phyloP scores from a whole-genome alignment of 2,797 vertebrate species.

The Pitangus sulphuratus region DNA sequence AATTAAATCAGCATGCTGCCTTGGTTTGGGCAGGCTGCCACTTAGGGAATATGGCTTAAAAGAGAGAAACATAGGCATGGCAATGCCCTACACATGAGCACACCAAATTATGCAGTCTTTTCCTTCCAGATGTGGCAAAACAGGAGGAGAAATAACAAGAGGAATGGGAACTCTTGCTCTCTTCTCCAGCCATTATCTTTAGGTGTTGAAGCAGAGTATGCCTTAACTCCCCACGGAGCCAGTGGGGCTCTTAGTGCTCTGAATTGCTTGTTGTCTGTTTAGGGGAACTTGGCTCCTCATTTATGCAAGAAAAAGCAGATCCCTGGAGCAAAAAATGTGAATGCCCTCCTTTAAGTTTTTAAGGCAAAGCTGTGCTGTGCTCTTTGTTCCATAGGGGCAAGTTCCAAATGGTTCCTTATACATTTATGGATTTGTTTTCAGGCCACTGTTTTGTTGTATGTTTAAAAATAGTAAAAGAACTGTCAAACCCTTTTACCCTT shows the following conservation, averaged over 20 bases:
- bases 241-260: not conserved
- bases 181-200: not conserved
- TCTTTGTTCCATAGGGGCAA: not conserved
- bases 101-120: not conserved
- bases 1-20: not conserved
- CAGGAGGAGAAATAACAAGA: not conserved
- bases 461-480: conserved; percentile 1
- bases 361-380: not conserved
- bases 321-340: not conserved
- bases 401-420: not conserved
- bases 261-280: not conserved
- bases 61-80: not conserved
- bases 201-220: not conserved
- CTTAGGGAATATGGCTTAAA: conserved; percentile 28
- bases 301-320: conserved; percentile 21
- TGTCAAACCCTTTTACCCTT: not conserved
- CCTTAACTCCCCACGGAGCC: not conserved
- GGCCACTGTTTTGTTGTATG: not conserved
- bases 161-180: not conserved
- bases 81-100: not conserved
- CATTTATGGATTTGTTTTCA: conserved; percentile 7
- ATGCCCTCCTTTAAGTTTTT: conserved; percentile 1
- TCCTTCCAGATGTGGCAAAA: not conserved
- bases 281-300: not conserved
- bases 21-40: not conserved